Evolutionary conservation across 2,888 invertebrate genomes (phyloP).

Genomic region (Allolobophora icterica): DNA sequence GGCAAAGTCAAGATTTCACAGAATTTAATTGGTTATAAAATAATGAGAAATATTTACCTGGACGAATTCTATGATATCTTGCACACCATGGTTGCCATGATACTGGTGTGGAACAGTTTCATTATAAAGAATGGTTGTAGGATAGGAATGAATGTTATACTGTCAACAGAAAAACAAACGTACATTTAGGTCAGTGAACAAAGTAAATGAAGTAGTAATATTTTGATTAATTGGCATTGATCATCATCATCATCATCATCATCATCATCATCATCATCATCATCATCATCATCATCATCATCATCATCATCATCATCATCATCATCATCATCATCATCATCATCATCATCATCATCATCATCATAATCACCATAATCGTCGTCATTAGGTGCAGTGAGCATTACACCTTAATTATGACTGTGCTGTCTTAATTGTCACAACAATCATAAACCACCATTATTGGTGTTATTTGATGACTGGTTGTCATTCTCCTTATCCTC

Average conservation of each 20-base stretch:
- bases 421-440: no score
- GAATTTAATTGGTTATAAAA: background rate
- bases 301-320: no score
- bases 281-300: no score
- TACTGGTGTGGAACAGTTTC: slow-evolving; percentile 69
- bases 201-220: background rate
- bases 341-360: no score
- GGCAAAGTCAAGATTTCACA: background rate
- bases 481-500: no score
- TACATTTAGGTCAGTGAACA: background rate
- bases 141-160: slow-evolving; percentile 74
- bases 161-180: slow-evolving; percentile 52
- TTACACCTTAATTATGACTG: no score
- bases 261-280: no score
- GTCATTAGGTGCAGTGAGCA: no score
- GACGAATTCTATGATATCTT: slow-evolving; percentile 74
- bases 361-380: no score
- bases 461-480: no score
- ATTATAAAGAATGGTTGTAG: slow-evolving; percentile 76
- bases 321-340: no score
- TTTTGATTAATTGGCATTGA: background rate
- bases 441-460: no score
- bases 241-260: background rate
- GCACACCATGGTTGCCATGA: slow-evolving; percentile 71
- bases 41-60: slow-evolving; percentile 61